Base-by-base conservation (phyloP, 2,888 invertebrate genomes). In the Ptychoptera contaminata region DNA sequence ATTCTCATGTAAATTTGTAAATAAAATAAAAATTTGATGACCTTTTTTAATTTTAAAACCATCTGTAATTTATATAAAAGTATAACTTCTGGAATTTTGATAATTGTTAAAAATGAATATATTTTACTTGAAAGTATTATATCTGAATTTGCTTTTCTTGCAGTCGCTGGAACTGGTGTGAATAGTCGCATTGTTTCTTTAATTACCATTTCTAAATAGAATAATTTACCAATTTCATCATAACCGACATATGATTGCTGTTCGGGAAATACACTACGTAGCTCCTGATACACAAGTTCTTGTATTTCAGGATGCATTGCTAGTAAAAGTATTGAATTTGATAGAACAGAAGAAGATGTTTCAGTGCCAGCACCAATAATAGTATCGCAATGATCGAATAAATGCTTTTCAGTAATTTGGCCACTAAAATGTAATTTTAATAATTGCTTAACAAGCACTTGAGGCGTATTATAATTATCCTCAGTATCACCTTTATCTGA, bases 1-100 rank as follows among this genome's bases (percentile, higher is more conserved):
- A 2, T 9, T 12, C 8, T 45, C 43, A 43, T 49, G 49, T 11
- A 49, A 16, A 12, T 42, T 43, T 30, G 34, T 46, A 39, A 49
- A 43, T 8, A 45, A 43, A n/a, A 49, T 32, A 7, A 46, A 29
- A 12, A 49, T 37, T 1, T 44, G 30, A 11, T 43, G 29, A 3
- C 44, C 45, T 43, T 47, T 47, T n/a, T 47, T 47, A 15, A 49
- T 47, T 10, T 35, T 37, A 16, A 39, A 47, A 16, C 29, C 37
- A 30, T 34, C 42, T 23, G 23, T 5, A 23, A 23, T 23, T 23
- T 23, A 23, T 5, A 23, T 7, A 23, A 23, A 23, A 3, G 7
- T 23, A 5, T 5, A 23, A 5, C 23, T 5, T 5, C 23, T n/a
- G n/a, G 23, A 23, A 23, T 23, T 23, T 3, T 23, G 23, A 23